These are phyloP conservation scores for Pararge aegeria DNA, from an alignment of 1,140 invertebrate species.

Conservation along the genomic window DNA sequence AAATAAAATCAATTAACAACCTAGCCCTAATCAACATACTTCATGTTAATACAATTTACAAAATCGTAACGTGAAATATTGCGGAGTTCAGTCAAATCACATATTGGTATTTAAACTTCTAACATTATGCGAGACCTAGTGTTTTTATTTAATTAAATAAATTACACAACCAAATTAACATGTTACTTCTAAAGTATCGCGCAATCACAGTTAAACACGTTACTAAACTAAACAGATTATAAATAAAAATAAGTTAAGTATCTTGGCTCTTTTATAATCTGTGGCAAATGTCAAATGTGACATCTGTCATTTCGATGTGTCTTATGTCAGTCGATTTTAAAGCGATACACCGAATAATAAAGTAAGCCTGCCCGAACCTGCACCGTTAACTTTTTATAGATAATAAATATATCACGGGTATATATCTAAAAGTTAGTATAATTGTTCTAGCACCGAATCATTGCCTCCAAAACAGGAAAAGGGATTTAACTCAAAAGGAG, in stretches of 20 bases:
- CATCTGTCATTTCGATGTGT: conserved; percentile 62
- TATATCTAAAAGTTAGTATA: conserved; percentile 55
- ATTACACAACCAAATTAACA: conserved; percentile 49
- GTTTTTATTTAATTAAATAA: conserved; percentile 34
- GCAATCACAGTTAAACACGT: conserved; percentile 63
- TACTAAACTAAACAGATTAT: conserved; percentile 38
- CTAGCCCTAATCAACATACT: conserved; percentile 71
- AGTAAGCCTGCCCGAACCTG: conserved; percentile 40
- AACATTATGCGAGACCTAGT: conserved; percentile 36
- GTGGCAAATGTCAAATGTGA: conserved; percentile 58
- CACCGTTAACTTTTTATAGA: conserved; percentile 41
- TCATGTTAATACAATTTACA: conserved; percentile 51
- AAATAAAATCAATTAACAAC: conserved; percentile 77
- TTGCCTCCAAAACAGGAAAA: conserved; percentile 56
- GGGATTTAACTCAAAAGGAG: conserved; percentile 37
- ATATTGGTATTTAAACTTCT: conserved; percentile 35
- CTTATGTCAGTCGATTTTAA: conserved; percentile 41
- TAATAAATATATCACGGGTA: conserved; percentile 48
- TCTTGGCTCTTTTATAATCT: conserved; percentile 35
- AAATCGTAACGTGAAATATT: conserved; percentile 45
- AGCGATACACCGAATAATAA: conserved; percentile 35
- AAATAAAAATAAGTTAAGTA: conserved; percentile 53
- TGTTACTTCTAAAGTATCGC: conserved; percentile 53
- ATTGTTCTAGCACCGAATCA: conserved; percentile 67
- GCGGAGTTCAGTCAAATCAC: conserved; percentile 73